Conservation (phyloP, 2,797 vertebrate species). For the Morus bassanus region DNA sequence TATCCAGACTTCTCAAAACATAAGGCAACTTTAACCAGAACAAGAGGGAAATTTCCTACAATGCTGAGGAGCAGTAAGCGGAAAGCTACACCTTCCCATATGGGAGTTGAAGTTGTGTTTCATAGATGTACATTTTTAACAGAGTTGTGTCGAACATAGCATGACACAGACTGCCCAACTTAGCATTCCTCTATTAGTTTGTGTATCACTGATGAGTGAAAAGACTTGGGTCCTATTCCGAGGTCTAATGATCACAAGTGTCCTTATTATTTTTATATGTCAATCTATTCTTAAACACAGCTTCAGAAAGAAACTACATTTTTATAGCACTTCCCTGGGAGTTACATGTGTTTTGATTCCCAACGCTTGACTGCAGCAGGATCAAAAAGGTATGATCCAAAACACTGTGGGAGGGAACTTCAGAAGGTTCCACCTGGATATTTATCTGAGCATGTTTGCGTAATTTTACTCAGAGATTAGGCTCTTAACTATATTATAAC, state of each 20-base stretch:
- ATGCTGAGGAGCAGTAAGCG: not conserved
- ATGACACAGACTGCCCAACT: not conserved
- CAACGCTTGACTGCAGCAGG: accelerated
- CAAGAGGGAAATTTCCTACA: not conserved
- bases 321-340: not conserved
- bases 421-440: not conserved
- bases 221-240: not conserved
- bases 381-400: not conserved
- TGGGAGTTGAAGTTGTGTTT: not conserved
- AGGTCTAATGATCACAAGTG: not conserved
- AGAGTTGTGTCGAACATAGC: not conserved
- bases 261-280: not conserved
- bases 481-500: not conserved
- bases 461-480: not conserved
- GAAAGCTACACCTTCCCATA: not conserved
- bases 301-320: not conserved
- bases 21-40: not conserved
- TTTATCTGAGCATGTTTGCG: not conserved
- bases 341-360: not conserved
- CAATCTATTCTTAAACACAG: not conserved
- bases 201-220: not conserved
- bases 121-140: not conserved
- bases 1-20: not conserved
- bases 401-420: not conserved
- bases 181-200: not conserved